Conservation (phyloP, 2,797 vertebrate genomes). For the Karalla daura region DNA sequence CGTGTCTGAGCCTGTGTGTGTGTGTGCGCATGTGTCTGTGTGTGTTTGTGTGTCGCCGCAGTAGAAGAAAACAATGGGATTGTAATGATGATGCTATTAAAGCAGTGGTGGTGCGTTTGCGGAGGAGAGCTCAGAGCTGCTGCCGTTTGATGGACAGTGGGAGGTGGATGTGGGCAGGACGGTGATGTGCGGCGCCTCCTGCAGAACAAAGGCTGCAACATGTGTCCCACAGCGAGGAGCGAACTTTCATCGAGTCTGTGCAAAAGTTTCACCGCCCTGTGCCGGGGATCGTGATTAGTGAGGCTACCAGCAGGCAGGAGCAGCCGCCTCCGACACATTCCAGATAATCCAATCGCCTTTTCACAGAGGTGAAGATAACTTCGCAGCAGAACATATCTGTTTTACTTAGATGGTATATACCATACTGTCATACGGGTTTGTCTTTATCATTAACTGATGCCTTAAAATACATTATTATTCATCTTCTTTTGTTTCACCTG, state of each 20-base stretch:
- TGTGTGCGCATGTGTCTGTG: slow-evolving; percentile 25
- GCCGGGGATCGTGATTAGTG: not conserved
- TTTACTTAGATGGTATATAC: too few species aligned
- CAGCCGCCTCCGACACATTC: not conserved
- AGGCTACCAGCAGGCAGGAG: not conserved
- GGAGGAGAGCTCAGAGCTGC: slow-evolving; percentile 52
- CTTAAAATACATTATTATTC: too few species aligned
- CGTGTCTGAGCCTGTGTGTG: slow-evolving; percentile 42
- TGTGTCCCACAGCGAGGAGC: slow-evolving; percentile 22
- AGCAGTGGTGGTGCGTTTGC: slow-evolving; percentile 39
- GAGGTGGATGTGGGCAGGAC: slow-evolving; percentile 27
- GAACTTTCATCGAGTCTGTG: slow-evolving; percentile 15
- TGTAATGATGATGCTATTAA: slow-evolving; percentile 57
- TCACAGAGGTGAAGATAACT: not conserved
- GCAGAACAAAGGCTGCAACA: slow-evolving; percentile 33
- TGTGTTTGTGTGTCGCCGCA: slow-evolving; percentile 44
- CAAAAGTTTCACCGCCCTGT: slow-evolving; percentile 3
- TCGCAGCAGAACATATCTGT: not conserved
- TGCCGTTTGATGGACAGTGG: slow-evolving; percentile 45
- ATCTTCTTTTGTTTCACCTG: too few species aligned
- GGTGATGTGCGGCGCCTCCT: slow-evolving; percentile 24
- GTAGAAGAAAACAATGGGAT: slow-evolving; percentile 62
- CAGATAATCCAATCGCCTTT: not conserved
- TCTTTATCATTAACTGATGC: too few species aligned
- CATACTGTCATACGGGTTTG: too few species aligned